These are phyloP conservation scores for Heliangelus exortis DNA, from an alignment of 2,797 vertebrate genomes.

Conservation along the genomic window DNA sequence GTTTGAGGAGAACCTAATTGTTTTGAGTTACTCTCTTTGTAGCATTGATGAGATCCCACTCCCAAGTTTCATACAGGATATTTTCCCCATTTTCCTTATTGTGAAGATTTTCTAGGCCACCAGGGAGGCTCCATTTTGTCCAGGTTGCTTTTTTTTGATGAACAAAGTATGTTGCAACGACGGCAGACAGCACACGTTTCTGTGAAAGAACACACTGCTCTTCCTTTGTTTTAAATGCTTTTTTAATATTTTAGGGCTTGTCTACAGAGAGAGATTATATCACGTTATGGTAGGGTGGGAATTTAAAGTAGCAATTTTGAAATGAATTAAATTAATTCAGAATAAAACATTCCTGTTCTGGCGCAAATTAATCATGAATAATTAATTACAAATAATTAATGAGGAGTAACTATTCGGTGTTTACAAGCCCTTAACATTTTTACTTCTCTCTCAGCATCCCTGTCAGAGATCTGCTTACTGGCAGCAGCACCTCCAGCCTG, in stretches of 20 bases:
- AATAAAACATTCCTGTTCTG: constrained; percentile 66
- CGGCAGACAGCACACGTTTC: neutral
- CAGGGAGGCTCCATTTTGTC: constrained; percentile 16
- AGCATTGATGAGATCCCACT: neutral
- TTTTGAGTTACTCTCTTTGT: neutral
- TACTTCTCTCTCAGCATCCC: constrained; percentile 26
- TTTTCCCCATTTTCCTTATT: neutral
- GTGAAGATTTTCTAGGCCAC: neutral
- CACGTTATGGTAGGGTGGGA: constrained; percentile 53
- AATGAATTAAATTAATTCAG: constrained; percentile 69
- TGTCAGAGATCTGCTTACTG: constrained; percentile 12
- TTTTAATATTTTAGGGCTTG: constrained; percentile 68
- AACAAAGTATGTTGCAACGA: neutral
- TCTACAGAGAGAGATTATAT: constrained; percentile 70
- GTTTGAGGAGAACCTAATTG: neutral
- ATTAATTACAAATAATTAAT: constrained; percentile 70
- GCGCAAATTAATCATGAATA: constrained; percentile 72
- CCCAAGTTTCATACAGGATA: neutral
- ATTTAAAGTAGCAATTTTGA: constrained; percentile 69
- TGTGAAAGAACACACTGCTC: neutral
- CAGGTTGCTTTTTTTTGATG: constrained; percentile 4
- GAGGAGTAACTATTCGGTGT: constrained; percentile 59
- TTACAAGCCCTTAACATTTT: constrained; percentile 54
- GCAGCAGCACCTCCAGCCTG: neutral
- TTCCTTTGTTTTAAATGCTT: constrained; percentile 66